A percentile compares a stretch with the other conserved stretches of the same genome.
These are phyloP conservation scores for Drosophila emarginata DNA, from an alignment of 2,888 invertebrate species.

Conservation along the genomic window DNA sequence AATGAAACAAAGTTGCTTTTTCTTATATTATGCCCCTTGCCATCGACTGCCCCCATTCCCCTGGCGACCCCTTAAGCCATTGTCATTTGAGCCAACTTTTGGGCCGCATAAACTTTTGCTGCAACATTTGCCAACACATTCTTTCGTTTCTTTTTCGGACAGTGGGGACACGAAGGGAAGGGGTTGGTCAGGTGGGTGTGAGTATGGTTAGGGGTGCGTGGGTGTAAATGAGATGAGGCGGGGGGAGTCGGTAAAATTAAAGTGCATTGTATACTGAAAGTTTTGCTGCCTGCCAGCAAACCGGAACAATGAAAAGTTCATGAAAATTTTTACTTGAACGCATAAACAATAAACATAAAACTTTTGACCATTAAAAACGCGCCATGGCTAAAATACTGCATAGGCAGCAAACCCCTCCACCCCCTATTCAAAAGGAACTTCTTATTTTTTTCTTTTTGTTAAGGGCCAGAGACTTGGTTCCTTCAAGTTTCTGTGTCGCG, in stretches of 20 bases:
- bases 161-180: not conserved
- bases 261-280: conserved; percentile 75
- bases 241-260: conserved; percentile 57
- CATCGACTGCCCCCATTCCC: conserved; percentile 21
- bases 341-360: conserved; percentile 79
- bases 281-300: conserved; percentile 61
- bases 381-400: conserved; percentile 43
- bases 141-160: conserved; percentile 52
- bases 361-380: conserved; percentile 74
- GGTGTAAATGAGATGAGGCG: conserved; percentile 13
- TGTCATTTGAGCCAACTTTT: conserved; percentile 73
- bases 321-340: conserved; percentile 76
- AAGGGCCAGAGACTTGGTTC: conserved; percentile 47
- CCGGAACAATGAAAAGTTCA: conserved; percentile 79
- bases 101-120: conserved; percentile 73
- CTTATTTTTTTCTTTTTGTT: not conserved
- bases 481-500: conserved; percentile 55
- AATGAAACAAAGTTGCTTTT: conserved; percentile 49
- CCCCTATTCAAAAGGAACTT: not conserved
- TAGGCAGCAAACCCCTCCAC: not conserved
- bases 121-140: conserved; percentile 74
- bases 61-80: conserved; percentile 33
- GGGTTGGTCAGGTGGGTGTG: not conserved
- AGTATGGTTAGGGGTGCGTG: not conserved
- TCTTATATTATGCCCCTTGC: conserved; percentile 44